Evolutionary conservation across 2,888 invertebrate genomes (phyloP), one percentile per base, ranked within the genome.

Genomic region (Calliopum simillimum): DNA sequence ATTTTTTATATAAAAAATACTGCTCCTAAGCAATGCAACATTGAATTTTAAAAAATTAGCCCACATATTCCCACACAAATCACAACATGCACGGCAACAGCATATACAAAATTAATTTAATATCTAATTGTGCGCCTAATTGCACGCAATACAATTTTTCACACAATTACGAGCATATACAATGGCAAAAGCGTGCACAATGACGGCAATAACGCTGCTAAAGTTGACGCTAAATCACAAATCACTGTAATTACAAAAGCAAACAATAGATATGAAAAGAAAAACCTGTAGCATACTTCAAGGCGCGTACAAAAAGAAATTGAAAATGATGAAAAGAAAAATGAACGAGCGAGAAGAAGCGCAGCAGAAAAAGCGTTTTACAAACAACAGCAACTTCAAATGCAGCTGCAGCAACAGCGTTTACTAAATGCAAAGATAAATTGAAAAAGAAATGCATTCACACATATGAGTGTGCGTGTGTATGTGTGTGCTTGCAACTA

Each of bases 181-280:
- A 33, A 33, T 33, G 33, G 8, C 33, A 33, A 2, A 8, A 2
- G 5, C 8, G 8, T 8, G 33, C 33, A 33, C 33, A 33, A 33
- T 6, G 5, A 8, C 8, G 33, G 33, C 33, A 8, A 5, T 33
- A 8, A 33, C 8, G 33, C 33, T 33, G 46, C 13, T 44, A 43
- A n/a, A 21, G 46, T 16, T 46, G 61, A 6, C 51, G 51, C 25
- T 41, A 13, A 51, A 64, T 51, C 64, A 51, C 51, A 64, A 64
- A 64, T 64, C 64, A 64, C 64, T 64, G 64, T 64, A 64, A 64
- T 64, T 64, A 64, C 51, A 51, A 64, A 41, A 64, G 16, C 21
- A 64, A 64, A 64, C 64, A 64, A 64, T 51, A 64, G 51, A 64
- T 51, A 23, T 8, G 33, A 51, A n/a, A n/a, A n/a, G n/a, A n/a